These are phyloP conservation scores for Odontomyia ornata DNA, from an alignment of 2,888 invertebrate genomes.

Conservation along the genomic window DNA sequence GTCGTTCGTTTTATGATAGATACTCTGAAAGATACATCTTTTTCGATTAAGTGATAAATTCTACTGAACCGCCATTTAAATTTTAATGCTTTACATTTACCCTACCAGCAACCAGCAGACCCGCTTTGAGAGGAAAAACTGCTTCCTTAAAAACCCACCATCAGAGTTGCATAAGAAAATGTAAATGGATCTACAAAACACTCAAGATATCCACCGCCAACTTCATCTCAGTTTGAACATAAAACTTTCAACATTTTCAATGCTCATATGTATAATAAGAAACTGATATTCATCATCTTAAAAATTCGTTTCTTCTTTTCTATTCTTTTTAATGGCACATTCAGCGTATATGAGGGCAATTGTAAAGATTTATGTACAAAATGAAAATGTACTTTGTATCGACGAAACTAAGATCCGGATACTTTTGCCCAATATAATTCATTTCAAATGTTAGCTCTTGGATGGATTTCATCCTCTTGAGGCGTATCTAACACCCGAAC, in stretches of 20 bases:
- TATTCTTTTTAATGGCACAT: constrained; percentile 15
- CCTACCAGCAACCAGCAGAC: not conserved
- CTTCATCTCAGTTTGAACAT: not conserved
- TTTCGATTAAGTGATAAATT: constrained; percentile 41
- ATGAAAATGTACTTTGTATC: not conserved
- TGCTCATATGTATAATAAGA: not conserved
- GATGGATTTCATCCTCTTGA: constrained; percentile 23
- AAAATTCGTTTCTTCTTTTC: constrained; percentile 12
- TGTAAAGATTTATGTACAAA: constrained; percentile 12
- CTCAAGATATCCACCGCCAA: not conserved
- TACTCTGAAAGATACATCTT: constrained; percentile 28
- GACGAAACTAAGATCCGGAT: not conserved
- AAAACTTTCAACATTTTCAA: not conserved
- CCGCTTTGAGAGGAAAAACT: no score
- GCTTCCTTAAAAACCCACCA: not conserved
- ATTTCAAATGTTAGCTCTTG: not conserved
- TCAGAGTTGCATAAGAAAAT: not conserved
- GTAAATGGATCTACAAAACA: not conserved
- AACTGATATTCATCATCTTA: constrained; percentile 21
- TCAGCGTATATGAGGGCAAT: constrained; percentile 13
- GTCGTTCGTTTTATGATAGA: constrained; percentile 37
- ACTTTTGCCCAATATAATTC: not conserved
- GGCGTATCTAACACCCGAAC: constrained; percentile 26
- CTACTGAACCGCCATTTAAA: not conserved
- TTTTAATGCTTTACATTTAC: not conserved